A percentile compares a stretch with the other conserved stretches of the same genome.
Conservation (phyloP, 2,888 invertebrate genomes). For the Chromoteleia sp. region DNA sequence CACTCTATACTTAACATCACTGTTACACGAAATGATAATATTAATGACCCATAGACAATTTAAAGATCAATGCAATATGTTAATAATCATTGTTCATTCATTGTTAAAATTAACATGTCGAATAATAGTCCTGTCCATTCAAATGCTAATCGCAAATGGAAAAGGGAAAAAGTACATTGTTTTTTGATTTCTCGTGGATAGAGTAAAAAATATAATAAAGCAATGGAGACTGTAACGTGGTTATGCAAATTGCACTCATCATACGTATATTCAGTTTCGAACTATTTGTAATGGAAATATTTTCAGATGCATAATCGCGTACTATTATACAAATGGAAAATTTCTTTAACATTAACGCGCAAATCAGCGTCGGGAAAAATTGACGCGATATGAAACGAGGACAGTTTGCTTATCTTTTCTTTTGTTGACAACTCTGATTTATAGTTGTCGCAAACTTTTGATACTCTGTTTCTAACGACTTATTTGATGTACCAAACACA, state of each 20-base stretch:
- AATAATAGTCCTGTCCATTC: slow-evolving; percentile 60
- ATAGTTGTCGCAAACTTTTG: slow-evolving; percentile 58
- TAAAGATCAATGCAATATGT: slow-evolving; percentile 68
- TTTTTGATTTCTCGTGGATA: slow-evolving; percentile 50
- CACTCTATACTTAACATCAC: slow-evolving; percentile 54
- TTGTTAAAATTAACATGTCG: slow-evolving; percentile 57
- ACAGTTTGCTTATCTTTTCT: slow-evolving; percentile 65
- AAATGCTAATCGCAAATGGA: slow-evolving; percentile 60
- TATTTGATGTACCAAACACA: slow-evolving; percentile 27
- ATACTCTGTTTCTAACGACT: slow-evolving; percentile 18
- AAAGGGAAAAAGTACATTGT: slow-evolving; percentile 57
- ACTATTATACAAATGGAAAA: slow-evolving; percentile 66
- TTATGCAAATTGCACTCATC: slow-evolving; percentile 54
- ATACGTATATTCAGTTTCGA: slow-evolving; percentile 42
- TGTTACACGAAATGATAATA: slow-evolving; percentile 62
- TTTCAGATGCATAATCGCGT: slow-evolving; percentile 58
- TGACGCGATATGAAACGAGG: slow-evolving; percentile 66
- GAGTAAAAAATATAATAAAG: slow-evolving; percentile 55
- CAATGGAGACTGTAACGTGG: slow-evolving; percentile 35
- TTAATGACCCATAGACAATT: slow-evolving; percentile 62
- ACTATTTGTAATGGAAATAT: slow-evolving; percentile 67
- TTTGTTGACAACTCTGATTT: slow-evolving; percentile 55
- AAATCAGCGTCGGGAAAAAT: slow-evolving; percentile 62
- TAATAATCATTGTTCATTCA: slow-evolving; percentile 66
- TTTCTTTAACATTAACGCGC: slow-evolving; percentile 67